phyloP scores from a whole-genome alignment of 2,113 vertebrate genomes.

The Mastomys natalensis region DNA sequence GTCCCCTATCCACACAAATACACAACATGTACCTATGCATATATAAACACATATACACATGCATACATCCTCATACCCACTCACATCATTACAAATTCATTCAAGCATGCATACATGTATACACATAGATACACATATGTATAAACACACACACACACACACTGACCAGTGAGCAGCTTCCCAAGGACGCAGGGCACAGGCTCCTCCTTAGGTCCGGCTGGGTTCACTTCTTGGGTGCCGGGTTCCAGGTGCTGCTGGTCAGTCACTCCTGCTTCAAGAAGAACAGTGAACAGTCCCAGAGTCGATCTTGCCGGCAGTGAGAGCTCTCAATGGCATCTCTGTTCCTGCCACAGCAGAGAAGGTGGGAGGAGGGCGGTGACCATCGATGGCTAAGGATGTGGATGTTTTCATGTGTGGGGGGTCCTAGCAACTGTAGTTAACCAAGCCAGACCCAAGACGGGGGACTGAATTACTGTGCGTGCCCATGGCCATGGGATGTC shows the following conservation, averaged over 20 bases:
- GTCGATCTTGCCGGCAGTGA: neutral
- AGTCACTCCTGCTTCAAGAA: neutral
- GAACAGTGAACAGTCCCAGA: slow-evolving; percentile 28
- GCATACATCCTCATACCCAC: neutral
- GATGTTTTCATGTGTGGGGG: slow-evolving; percentile 61
- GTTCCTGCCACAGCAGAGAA: slow-evolving; percentile 62
- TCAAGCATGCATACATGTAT: neutral
- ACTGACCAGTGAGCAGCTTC: slow-evolving; percentile 65
- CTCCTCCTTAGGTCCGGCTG: neutral
- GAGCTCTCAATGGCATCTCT: slow-evolving; percentile 75
- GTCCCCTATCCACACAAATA: neutral
- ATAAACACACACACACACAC: neutral
- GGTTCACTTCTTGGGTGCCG: neutral
- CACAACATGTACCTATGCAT: neutral
- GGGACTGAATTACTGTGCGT: neutral
- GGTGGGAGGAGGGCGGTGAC: slow-evolving; percentile 60
- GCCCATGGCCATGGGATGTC: neutral
- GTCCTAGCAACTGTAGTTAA: slow-evolving; percentile 18
- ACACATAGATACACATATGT: neutral
- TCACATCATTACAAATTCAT: neutral
- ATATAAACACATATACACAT: neutral
- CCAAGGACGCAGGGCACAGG: slow-evolving; percentile 21
- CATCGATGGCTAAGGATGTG: slow-evolving; percentile 31
- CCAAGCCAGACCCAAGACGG: slow-evolving; percentile 44
- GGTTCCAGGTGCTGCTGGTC: neutral